These are phyloP conservation scores for Euleptes europaea DNA, from an alignment of 2,113 vertebrate genomes.

Conservation along the genomic window DNA sequence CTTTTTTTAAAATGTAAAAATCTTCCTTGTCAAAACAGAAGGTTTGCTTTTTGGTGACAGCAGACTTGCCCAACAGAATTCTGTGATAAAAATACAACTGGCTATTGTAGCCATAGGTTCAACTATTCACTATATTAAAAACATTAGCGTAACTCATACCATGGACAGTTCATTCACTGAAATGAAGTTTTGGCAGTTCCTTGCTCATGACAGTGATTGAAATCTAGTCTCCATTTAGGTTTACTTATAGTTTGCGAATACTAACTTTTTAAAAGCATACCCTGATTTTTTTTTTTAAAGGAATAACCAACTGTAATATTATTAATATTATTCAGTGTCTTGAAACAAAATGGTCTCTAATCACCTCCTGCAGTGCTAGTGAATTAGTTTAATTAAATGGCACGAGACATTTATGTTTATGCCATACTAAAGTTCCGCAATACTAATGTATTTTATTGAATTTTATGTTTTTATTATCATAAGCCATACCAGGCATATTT, in stretches of 20 bases:
- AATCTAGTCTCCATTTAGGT: neutral
- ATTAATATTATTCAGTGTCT: neutral
- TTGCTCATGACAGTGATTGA: neutral
- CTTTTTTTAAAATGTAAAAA: neutral
- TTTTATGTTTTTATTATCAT: no score
- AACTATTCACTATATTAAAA: neutral
- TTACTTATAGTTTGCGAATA: no score
- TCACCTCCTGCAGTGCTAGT: neutral
- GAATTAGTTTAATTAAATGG: neutral
- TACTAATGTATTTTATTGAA: no score
- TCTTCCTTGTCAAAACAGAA: neutral
- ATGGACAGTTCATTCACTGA: neutral
- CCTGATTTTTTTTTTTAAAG: no score
- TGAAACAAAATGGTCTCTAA: neutral
- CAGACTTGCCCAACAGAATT: neutral
- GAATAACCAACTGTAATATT: no score
- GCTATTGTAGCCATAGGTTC: neutral
- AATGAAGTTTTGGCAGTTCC: neutral
- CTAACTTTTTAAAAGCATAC: no score
- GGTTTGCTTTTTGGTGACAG: neutral
- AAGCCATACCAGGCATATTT: no score
- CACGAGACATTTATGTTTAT: neutral
- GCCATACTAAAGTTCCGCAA: no score
- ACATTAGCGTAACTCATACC: neutral
- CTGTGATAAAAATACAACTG: neutral